Evolutionary conservation across 1,140 invertebrate genomes (phyloP).

Genomic region (Drosophila lini): DNA sequence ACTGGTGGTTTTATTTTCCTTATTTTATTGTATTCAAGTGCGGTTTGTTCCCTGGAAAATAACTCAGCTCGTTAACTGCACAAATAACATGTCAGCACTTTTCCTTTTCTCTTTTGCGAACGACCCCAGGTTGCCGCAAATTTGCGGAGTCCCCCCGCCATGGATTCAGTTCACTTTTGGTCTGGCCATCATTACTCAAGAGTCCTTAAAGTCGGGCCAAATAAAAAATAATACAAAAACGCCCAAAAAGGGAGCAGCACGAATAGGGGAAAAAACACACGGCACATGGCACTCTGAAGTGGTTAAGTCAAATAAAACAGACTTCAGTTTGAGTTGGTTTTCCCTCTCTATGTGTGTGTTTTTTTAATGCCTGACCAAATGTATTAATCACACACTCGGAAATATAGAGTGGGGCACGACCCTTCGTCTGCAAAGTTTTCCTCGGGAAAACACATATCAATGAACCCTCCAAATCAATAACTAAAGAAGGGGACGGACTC

Average conservation of each 20-base stretch:
- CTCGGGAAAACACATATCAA: slow-evolving; percentile 47
- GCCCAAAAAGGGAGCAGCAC: background rate
- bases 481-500: slow-evolving; percentile 5
- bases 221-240: slow-evolving; percentile 40
- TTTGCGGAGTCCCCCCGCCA: slow-evolving; percentile 61
- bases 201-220: slow-evolving; percentile 56
- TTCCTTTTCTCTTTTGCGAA: slow-evolving; percentile 30
- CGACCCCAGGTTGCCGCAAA: slow-evolving; percentile 51
- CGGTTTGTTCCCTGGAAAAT: slow-evolving; percentile 74
- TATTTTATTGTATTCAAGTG: slow-evolving; percentile 71
- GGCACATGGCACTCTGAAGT: slow-evolving; percentile 43
- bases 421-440: slow-evolving; percentile 53
- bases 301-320: slow-evolving; percentile 58
- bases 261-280: slow-evolving; percentile 28
- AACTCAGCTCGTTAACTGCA: slow-evolving; percentile 81
- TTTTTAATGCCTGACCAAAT: slow-evolving; percentile 61
- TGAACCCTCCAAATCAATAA: slow-evolving; percentile 47
- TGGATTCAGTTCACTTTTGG: slow-evolving; percentile 66
- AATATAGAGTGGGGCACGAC: slow-evolving; percentile 14
- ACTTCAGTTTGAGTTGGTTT: slow-evolving; percentile 43
- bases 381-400: slow-evolving; percentile 52
- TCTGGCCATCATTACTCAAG: slow-evolving; percentile 74
- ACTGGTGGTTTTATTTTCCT: slow-evolving; percentile 25
- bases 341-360: slow-evolving; percentile 7
- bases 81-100: slow-evolving; percentile 77